Percentiles rank a stretch among this genome's conserved stretches.
These are phyloP conservation scores for Perdita meconis DNA, from an alignment of 2,888 invertebrate genomes.

Conservation along the genomic window DNA sequence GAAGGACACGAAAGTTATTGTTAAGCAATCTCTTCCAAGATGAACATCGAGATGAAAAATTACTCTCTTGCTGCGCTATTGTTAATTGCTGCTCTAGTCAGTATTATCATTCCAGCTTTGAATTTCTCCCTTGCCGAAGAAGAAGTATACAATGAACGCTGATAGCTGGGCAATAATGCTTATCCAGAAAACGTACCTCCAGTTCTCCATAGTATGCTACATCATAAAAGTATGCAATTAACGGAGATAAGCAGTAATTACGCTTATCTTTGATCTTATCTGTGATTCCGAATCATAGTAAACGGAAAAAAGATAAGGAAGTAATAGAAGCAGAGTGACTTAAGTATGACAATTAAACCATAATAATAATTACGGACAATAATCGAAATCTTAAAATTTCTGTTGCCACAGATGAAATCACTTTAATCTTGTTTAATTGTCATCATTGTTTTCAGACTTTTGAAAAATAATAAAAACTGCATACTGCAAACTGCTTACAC, in stretches of 20 bases:
- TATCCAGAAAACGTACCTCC: conserved; percentile 79
- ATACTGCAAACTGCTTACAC: too few species aligned
- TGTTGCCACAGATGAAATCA: background rate
- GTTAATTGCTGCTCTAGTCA: background rate
- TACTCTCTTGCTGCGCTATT: background rate
- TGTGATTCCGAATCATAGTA: background rate
- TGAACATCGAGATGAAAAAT: background rate
- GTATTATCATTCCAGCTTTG: conserved; percentile 79
- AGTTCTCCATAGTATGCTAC: conserved; percentile 79
- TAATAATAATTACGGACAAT: too few species aligned
- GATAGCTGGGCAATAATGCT: conserved; percentile 72
- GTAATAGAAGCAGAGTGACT: background rate
- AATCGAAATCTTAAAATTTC: too few species aligned
- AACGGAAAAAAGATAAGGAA: background rate
- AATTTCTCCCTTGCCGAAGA: conserved; percentile 80
- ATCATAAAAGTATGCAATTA: conserved; percentile 15
- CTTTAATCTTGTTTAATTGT: too few species aligned
- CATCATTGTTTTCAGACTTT: too few species aligned
- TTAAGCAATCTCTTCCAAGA: too few species aligned
- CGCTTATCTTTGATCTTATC: background rate
- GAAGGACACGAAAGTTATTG: too few species aligned
- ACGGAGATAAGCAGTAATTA: background rate
- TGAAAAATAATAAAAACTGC: too few species aligned
- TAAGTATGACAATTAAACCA: too few species aligned
- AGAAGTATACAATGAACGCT: conserved; percentile 73